phyloP scores from a whole-genome alignment of 2,113 vertebrate species.

The Tupaia chinensis region DNA sequence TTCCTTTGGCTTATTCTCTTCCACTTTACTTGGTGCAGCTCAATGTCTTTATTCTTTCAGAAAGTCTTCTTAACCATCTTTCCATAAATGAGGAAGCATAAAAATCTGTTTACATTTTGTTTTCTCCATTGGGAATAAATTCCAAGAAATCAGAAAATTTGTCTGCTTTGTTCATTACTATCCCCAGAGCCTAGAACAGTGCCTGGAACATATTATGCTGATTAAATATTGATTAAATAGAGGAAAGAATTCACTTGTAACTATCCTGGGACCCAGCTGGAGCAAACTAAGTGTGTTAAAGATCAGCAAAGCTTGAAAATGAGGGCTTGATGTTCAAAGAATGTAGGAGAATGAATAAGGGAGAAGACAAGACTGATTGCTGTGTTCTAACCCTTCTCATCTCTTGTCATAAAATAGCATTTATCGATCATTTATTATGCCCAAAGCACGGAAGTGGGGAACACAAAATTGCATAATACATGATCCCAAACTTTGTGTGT shows the following conservation, averaged over 20 bases:
- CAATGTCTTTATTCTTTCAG: not conserved
- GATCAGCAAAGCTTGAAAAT: not conserved
- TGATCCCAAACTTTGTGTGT: not conserved
- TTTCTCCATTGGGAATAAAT: not conserved
- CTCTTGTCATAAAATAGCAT: slow-evolving; percentile 22
- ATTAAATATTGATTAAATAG: not conserved
- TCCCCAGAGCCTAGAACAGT: not conserved
- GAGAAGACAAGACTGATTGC: not conserved
- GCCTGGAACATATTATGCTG: not conserved
- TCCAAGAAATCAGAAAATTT: not conserved
- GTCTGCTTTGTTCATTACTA: not conserved
- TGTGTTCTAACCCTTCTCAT: slow-evolving; percentile 3
- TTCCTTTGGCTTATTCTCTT: not conserved
- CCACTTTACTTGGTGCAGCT: not conserved
- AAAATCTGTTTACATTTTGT: slow-evolving; percentile 34
- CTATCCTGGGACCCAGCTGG: not conserved
- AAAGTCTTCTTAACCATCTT: not conserved
- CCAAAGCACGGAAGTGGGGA: not conserved
- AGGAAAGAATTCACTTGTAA: not conserved
- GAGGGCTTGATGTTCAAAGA: not conserved
- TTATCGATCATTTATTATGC: slow-evolving; percentile 40
- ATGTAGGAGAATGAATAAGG: not conserved
- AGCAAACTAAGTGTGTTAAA: not conserved
- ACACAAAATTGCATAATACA: not conserved
- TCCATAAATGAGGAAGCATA: not conserved